Evolutionary conservation across 1,140 invertebrate species (phyloP), one percentile per base, ranked within the genome.

Genomic region (Diachasma alloeum): DNA sequence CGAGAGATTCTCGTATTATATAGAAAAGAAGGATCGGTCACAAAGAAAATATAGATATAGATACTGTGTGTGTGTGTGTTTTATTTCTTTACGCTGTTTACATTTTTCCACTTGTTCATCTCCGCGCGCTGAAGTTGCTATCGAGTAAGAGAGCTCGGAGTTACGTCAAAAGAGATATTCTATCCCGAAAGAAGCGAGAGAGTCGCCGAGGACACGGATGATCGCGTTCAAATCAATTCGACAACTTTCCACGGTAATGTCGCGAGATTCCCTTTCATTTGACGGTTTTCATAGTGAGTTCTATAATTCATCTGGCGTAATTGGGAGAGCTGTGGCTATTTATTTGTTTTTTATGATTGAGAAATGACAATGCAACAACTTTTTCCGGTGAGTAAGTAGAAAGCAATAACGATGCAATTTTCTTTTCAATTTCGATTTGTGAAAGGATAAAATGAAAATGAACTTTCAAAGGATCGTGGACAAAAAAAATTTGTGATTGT

Each of bases 201-300:
- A 72, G 36, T 8, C 31, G 31, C 31, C 31, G 31, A 31, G 31
- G 69, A 72, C 42, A 72, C 69, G 69, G 69, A 72, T 48, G 69
- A 72, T 72, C 69, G 69, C 39, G 24, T 72, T 42, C 67, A 46
- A 72, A 72, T 72, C 42, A 46, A 72, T 72, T 70, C 42, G 24
- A 42, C 36, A 72, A 72, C 69, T 72, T 72, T 72, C 69, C 69
- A 42, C 8, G 37, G 31, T 31, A 63, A 46, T 46, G 44, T 46
- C 44, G 44, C 44, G 15, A 42, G 48, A 53, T 53, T 53, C 48
- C 48, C 48, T 53, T 53, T 53, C 48, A 53, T 53, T 53, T 53
- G 44, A 46, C n/a, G 48, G n/a, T 53, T 53, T 17, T 17, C 10
- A 15, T 46, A 11, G 4, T n/a, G 13, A 42, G 39, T 42, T 53